Evolutionary conservation across 92 coral and sea anemone species (phyloP), one percentile per base, ranked within the genome.

Genomic region (Epizoanthus rinbou): DNA sequence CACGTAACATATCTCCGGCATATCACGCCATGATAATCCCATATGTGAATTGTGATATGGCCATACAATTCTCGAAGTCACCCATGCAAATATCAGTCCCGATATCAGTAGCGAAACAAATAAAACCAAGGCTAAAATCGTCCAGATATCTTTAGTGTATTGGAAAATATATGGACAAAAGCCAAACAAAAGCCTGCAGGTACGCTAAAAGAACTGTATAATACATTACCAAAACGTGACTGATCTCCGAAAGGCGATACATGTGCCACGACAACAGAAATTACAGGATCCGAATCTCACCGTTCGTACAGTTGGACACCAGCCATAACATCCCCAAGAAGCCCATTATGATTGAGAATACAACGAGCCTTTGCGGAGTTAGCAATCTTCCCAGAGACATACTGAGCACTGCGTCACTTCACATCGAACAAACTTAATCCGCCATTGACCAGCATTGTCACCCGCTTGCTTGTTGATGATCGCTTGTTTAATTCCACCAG

Each of bases 251-350:
- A n/a, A n/a, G n/a, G n/a, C n/a, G 13, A 50, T 13, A 50, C 53
- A 47, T 50, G 54, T 50, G 54, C 54, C 54, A 50, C 54, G 54
- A 41, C 28, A 31, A 60, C 70, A 33, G 64, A 21, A 81, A 81
- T 16, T 15, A n/a, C 16, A 64, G 9, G 57, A 41, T 4, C 5
- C 14, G 17, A 43, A 14, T 18, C 75, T 52, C 57, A 90, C 94
- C 94, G 57, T 80, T 68, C 10, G 81, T 66, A 57, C 94, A 91
- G 31, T 91, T 86, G 50, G 64, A 53, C 16, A 86, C 87, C 25
- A 93, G 71, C 97, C 92, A 91, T 15, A 91, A n/a, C n/a, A 91
- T 63, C 31, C 89, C 91, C 28, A 86, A 21, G 66, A 86, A 75
- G 21, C 87, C 83, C 76, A 88, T 78, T 3, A 82, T 0, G 14